Percentiles rank a stretch among this genome's conserved stretches.
Conservation (phyloP, 1,140 invertebrate genomes). For the Lucilia sericata region DNA sequence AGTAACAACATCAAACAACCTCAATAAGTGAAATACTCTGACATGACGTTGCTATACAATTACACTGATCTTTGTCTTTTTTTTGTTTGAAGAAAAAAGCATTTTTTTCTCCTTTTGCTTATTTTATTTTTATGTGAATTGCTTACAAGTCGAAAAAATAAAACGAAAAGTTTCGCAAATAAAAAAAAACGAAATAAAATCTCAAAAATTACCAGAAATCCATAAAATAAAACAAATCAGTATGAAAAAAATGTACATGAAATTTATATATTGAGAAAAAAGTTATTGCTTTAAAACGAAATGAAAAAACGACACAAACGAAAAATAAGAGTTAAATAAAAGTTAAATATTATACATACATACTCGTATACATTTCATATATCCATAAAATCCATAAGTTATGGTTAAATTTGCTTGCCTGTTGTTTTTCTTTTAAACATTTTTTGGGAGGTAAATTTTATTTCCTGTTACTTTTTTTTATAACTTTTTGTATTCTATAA, state of each 20-base stretch:
- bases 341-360: not conserved
- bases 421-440: not conserved
- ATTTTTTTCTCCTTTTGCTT: not conserved
- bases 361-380: not conserved
- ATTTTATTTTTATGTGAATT: not conserved
- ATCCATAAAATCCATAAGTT: not conserved
- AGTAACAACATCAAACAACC: slow-evolving; percentile 5
- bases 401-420: not conserved
- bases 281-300: not conserved
- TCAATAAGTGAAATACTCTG: slow-evolving; percentile 6
- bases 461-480: not conserved
- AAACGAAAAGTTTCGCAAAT: not conserved
- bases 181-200: not conserved
- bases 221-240: not conserved
- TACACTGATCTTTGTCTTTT: slow-evolving; percentile 1
- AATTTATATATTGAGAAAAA: not conserved
- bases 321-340: not conserved
- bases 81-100: not conserved
- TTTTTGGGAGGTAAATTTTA: not conserved
- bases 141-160: not conserved
- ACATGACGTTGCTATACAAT: slow-evolving; percentile 1
- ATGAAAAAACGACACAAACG: not conserved
- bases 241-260: not conserved
- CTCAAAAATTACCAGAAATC: not conserved
- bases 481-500: not conserved